Evolutionary conservation across 2,888 invertebrate genomes (phyloP).

Genomic region (Epistrophella euchroma): DNA sequence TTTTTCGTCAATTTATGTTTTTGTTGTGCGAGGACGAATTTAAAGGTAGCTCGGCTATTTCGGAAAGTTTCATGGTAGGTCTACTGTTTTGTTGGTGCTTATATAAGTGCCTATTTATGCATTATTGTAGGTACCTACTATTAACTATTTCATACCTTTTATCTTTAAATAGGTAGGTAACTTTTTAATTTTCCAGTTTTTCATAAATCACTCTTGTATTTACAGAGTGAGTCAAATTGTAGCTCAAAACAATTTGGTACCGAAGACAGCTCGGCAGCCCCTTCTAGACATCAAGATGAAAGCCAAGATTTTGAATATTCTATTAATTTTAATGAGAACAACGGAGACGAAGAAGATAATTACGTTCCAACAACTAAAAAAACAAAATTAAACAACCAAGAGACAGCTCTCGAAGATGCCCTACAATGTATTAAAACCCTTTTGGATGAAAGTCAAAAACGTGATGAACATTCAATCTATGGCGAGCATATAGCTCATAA

Average conservation of each 20-base stretch:
- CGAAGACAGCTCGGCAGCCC: background rate
- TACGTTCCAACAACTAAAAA: background rate
- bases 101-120: background rate
- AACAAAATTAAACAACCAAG: background rate
- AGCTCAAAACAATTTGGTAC: slow-evolving; percentile 7
- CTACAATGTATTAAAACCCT: slow-evolving; percentile 24
- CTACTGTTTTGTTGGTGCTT: background rate
- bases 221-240: slow-evolving; percentile 24
- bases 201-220: background rate
- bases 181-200: too few relatives aligned
- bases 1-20: slow-evolving; percentile 3
- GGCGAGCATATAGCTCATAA: slow-evolving; percentile 39
- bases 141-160: too few relatives aligned
- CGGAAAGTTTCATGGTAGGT: slow-evolving; percentile 17
- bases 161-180: too few relatives aligned
- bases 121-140: too few relatives aligned
- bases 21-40: background rate
- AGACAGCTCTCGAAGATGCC: slow-evolving; percentile 10
- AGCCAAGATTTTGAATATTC: slow-evolving; percentile 13
- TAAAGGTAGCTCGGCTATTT: background rate
- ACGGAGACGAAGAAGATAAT: background rate
- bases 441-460: slow-evolving; percentile 15
- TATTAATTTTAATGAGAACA: background rate
- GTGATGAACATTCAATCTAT: slow-evolving; percentile 41
- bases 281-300: slow-evolving; percentile 14